These are phyloP conservation scores for Tigriopus californicus DNA, from an alignment of 2,888 invertebrate species.

Conservation along the genomic window DNA sequence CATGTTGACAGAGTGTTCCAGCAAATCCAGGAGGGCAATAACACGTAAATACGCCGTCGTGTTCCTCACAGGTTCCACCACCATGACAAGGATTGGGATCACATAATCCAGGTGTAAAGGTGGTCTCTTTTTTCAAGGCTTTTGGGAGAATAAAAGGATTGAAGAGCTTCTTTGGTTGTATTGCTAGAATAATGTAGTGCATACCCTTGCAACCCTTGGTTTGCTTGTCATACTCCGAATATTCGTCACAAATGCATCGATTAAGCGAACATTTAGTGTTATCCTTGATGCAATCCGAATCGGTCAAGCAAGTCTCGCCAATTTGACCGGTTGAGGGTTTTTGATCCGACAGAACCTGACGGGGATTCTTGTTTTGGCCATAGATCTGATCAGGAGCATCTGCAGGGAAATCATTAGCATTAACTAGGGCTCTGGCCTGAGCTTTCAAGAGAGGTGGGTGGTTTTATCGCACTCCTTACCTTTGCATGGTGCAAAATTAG, in stretches of 20 bases:
- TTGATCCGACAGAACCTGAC: too few species aligned
- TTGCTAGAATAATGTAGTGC: too few species aligned
- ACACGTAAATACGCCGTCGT: slow-evolving; percentile 12
- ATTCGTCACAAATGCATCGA: neutral
- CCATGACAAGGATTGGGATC: slow-evolving; percentile 13
- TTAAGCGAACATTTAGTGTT: neutral
- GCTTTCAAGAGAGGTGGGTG: neutral
- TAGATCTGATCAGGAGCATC: neutral
- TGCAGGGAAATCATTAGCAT: neutral
- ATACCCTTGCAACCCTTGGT: neutral
- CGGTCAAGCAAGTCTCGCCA: neutral
- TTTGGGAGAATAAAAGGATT: too few species aligned
- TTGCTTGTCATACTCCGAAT: neutral
- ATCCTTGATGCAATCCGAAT: neutral
- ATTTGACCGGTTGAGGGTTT: neutral
- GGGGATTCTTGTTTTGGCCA: neutral
- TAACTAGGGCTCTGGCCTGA: neutral
- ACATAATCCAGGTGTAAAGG: neutral
- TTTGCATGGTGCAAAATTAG: slow-evolving; percentile 1
- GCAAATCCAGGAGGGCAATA: slow-evolving; percentile 9
- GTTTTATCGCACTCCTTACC: neutral
- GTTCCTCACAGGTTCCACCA: slow-evolving; percentile 12
- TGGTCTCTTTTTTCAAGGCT: too few species aligned
- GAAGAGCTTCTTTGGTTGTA: too few species aligned
- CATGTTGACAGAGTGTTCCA: slow-evolving; percentile 11